These are phyloP conservation scores for Ceratoteleas bidentatus DNA, from an alignment of 1,140 invertebrate genomes.

Conservation along the genomic window DNA sequence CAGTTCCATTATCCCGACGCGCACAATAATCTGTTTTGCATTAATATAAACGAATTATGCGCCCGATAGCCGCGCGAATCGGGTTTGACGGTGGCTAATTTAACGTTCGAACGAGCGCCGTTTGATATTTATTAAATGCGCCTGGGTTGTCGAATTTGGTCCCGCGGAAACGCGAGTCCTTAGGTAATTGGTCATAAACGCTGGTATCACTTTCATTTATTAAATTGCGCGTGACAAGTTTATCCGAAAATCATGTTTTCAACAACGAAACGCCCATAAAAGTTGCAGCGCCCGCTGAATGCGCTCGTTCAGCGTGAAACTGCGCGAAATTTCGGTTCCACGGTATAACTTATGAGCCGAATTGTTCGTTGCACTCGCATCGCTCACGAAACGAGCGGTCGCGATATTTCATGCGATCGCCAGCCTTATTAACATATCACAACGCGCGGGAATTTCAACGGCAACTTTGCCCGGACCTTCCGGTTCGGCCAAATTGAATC, in stretches of 20 bases:
- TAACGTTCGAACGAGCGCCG: neutral
- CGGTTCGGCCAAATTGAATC: neutral
- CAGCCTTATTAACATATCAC: slow-evolving; percentile 40
- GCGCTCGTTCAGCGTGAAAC: slow-evolving; percentile 48
- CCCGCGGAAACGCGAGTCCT: neutral
- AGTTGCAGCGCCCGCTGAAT: slow-evolving; percentile 24
- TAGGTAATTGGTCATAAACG: slow-evolving; percentile 46
- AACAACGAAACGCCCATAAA: slow-evolving; percentile 43
- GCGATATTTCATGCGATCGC: slow-evolving; percentile 24
- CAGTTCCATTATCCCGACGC: too few species aligned
- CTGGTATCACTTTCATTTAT: slow-evolving; percentile 50
- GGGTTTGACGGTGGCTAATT: slow-evolving; percentile 4
- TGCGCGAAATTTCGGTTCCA: slow-evolving; percentile 46
- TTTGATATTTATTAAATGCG: slow-evolving; percentile 8
- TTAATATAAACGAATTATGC: too few species aligned
- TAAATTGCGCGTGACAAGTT: slow-evolving; percentile 54
- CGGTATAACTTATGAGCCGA: slow-evolving; percentile 42
- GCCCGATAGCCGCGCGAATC: neutral
- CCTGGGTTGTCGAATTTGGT: slow-evolving; percentile 15
- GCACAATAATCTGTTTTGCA: too few species aligned
- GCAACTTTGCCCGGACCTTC: neutral
- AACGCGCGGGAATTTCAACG: neutral
- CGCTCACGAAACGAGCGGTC: slow-evolving; percentile 26
- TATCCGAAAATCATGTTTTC: slow-evolving; percentile 42
- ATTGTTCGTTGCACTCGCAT: slow-evolving; percentile 34